These are phyloP conservation scores for Netelia inedita DNA, from an alignment of 2,888 invertebrate species.

Conservation along the genomic window DNA sequence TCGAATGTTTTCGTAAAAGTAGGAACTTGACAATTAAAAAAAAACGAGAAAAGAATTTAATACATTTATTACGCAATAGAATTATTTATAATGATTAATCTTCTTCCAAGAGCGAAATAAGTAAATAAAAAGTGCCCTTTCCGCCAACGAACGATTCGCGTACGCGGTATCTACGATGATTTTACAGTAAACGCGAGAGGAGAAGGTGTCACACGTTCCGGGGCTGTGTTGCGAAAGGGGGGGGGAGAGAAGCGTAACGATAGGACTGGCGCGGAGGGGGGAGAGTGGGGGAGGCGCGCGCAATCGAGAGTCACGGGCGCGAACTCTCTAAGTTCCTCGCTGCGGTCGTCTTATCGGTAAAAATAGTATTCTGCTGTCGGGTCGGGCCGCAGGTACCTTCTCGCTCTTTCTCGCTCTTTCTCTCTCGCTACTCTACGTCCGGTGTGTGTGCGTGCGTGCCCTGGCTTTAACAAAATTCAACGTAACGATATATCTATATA, in stretches of 20 bases:
- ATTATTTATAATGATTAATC: too few species aligned
- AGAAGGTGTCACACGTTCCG: slow-evolving; percentile 1
- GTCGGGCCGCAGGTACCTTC: slow-evolving; percentile 62
- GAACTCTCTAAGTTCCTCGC: slow-evolving; percentile 54
- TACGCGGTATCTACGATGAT: background rate
- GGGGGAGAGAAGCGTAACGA: background rate
- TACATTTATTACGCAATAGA: too few species aligned
- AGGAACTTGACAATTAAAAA: too few species aligned
- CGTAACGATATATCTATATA: slow-evolving; percentile 18
- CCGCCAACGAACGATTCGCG: too few species aligned
- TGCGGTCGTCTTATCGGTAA: slow-evolving; percentile 67
- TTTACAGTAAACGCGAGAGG: background rate
- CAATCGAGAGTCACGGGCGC: slow-evolving; percentile 68
- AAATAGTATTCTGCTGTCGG: slow-evolving; percentile 67
- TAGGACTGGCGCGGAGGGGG: background rate
- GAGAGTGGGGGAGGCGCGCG: slow-evolving; percentile 36
- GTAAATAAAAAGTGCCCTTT: too few species aligned
- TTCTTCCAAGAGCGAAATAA: too few species aligned
- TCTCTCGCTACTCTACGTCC: slow-evolving; percentile 23
- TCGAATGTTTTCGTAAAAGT: too few species aligned
- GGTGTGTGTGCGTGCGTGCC: slow-evolving; percentile 18
- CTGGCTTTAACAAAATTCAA: slow-evolving; percentile 63
- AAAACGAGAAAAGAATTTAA: too few species aligned
- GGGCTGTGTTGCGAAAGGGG: background rate
- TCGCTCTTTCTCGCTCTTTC: background rate